phyloP scores from a whole-genome alignment of 2,888 invertebrate genomes.

The Metopia argyrocephala region DNA sequence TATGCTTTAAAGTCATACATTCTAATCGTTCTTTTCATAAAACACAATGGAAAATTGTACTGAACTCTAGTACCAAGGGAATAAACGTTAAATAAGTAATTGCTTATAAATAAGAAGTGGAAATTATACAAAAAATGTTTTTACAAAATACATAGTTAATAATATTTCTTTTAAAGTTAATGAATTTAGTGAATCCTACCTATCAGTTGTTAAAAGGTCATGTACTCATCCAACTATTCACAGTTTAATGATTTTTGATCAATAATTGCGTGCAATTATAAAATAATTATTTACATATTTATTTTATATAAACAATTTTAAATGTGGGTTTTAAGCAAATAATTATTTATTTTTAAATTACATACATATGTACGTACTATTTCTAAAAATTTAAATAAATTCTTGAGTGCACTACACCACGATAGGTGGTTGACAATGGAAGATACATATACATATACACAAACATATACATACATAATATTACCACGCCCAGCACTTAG shows the following conservation, averaged over 20 bases:
- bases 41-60: background rate
- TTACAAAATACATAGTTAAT: constrained; percentile 5
- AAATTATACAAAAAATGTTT: background rate
- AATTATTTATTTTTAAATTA: background rate
- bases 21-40: background rate
- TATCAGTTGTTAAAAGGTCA: constrained; percentile 49
- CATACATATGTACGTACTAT: no score
- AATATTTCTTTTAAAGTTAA: background rate
- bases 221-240: constrained; percentile 29
- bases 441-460: no score
- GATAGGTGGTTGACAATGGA: no score
- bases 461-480: no score
- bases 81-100: constrained; percentile 30
- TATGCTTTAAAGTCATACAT: no score
- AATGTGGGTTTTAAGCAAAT: background rate
- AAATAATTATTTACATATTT: background rate
- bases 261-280: constrained; percentile 31
- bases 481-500: no score
- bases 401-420: no score
- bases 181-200: background rate
- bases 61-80: background rate
- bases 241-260: constrained; percentile 26
- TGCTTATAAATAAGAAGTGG: background rate
- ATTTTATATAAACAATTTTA: background rate
- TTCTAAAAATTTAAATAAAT: no score